phyloP scores from a whole-genome alignment of 2,888 invertebrate genomes.

The Euphydryas editha region DNA sequence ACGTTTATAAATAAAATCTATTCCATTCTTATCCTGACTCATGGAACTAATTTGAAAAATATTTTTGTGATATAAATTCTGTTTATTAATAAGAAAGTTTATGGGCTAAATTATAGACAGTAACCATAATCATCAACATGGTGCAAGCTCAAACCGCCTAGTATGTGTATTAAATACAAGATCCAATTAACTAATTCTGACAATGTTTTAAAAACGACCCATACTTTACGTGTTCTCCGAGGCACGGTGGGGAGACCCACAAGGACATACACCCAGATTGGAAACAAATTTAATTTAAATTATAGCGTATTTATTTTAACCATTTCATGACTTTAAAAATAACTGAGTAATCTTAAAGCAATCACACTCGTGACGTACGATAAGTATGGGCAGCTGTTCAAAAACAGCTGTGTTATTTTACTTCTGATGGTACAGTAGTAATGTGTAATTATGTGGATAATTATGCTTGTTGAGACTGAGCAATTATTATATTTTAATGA shows the following conservation, averaged over 20 bases:
- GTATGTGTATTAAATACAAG: too few relatives aligned
- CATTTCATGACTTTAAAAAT: constrained; percentile 22
- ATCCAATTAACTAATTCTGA: neutral
- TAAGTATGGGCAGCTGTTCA: constrained; percentile 24
- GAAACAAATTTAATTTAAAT: neutral
- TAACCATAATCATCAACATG: too few relatives aligned
- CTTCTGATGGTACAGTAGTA: neutral
- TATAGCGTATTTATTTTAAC: constrained; percentile 12
- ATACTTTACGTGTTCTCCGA: too few relatives aligned
- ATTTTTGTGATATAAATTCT: too few relatives aligned
- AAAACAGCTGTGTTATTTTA: constrained; percentile 22
- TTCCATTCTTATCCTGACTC: too few relatives aligned
- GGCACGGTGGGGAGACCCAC: too few relatives aligned
- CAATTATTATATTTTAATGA: constrained; percentile 9
- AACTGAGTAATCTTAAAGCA: constrained; percentile 18
- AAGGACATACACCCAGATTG: too few relatives aligned
- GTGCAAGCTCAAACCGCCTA: too few relatives aligned
- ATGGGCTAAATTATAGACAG: too few relatives aligned
- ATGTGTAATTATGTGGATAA: constrained; percentile 18
- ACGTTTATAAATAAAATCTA: too few relatives aligned
- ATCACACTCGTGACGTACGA: constrained; percentile 20
- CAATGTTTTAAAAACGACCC: neutral
- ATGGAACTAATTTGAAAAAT: too few relatives aligned
- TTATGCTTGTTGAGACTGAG: constrained; percentile 13
- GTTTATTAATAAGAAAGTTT: too few relatives aligned